Evolutionary conservation across 2,113 vertebrate species (phyloP), one percentile per base, ranked within the genome.

Genomic region (Phaethornis superciliosus): DNA sequence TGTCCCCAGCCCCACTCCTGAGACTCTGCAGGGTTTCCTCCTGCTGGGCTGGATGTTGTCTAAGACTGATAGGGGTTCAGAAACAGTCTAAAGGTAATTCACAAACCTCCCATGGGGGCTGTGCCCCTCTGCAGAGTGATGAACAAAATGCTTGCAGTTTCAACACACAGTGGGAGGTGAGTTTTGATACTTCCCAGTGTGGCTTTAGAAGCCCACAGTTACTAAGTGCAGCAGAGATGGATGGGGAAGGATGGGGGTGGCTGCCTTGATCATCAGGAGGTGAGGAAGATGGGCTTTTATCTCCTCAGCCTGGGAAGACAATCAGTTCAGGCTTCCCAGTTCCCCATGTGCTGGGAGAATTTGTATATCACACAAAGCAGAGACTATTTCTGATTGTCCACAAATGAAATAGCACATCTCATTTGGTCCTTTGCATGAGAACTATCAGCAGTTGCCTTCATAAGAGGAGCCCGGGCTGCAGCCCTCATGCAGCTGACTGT

Each of bases 81-180:
- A 92, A 17, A 4, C 2, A 46, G 5, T 8, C 3, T 22, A 52
- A 86, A 12, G 11, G 20, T 32, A 18, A 2, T 37, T 77, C 67
- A 54, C 14, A 74, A 62, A 12, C 9, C 5, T 52, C 6, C 6
- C 1, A 1, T 0, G 2, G 13, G 8, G 6, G 0, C 7, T 30
- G 35, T n/a, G 21, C 2, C 10, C 26, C 11, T 69, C 11, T 30
- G 11, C 9, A 40, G 22, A 30, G 2, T 20, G 14, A 51, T 12
- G 4, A 21, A 24, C 7, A 56, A 89, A 89, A 82, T 8, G 28
- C 2, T 78, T 24, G 5, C 49, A 28, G 17, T 28, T 88, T 81
- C 32, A 51, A 22, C 20, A 37, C 0, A 0, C 2, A 70, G 5
- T 18, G 35, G 16, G 10, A 56, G 7, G 24, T 1, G 2, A 65